Percentiles rank a stretch among this genome's conserved stretches.
Evolutionary conservation across 1,140 invertebrate genomes (phyloP).

Genomic region (Penaeus vannamei): DNA sequence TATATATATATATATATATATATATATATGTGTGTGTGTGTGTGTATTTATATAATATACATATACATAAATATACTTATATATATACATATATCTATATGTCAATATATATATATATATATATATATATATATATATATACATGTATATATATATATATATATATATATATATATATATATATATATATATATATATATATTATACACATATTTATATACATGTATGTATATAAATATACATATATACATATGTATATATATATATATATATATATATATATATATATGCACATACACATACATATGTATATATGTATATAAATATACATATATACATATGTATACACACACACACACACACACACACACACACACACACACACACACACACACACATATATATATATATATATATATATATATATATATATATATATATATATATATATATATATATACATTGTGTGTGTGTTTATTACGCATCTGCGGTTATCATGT

Average conservation of each 20-base stretch:
- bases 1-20: neutral
- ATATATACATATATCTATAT: neutral
- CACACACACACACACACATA: too few relatives aligned
- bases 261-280: neutral
- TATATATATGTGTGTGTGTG: neutral
- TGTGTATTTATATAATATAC: constrained; percentile 3
- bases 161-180: neutral
- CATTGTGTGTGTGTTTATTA: too few relatives aligned
- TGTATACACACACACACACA: neutral
- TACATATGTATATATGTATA: neutral
- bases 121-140: neutral
- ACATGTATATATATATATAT: neutral
- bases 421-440: too few relatives aligned
- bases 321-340: too few relatives aligned
- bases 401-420: too few relatives aligned
- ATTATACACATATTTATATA: neutral
- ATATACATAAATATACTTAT: neutral
- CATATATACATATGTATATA: neutral
- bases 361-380: neutral
- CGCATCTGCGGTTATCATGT: too few relatives aligned
- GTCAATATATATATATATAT: neutral
- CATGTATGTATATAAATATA: neutral
- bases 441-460: too few relatives aligned
- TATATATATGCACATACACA: neutral
- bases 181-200: neutral